Evolutionary conservation across 2,888 invertebrate species (phyloP), one percentile per base, ranked within the genome.

Genomic region (Sabatieria punctata): DNA sequence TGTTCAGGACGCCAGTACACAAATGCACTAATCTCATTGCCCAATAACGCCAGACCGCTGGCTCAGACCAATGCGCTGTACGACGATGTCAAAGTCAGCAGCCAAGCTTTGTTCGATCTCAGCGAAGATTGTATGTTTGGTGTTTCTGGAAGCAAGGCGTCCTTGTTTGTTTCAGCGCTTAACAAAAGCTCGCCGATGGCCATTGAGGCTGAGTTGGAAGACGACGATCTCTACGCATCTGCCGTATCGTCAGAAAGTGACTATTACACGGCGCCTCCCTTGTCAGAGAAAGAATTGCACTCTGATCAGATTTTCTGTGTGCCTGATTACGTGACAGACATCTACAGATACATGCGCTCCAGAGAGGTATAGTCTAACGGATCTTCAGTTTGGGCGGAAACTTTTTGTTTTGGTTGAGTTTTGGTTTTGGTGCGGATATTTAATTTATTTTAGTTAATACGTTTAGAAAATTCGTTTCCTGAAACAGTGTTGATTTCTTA

Each of bases 341-440:
- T 53, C 44, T 52, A 49, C 27, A 25, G 46, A 30, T 59, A 57
- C 35, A 52, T 56, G 54, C 27, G 48, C 4, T 21, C 38, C 18
- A 51, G 53, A 1, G 54, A 57, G 38, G 51, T 43, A 38, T 8
- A 38, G 22, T 6, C 11, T 21, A 38, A n/a, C n/a, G 19, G 11
- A 11, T 8, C n/a, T n/a, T n/a, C n/a, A n/a, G n/a, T n/a, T n/a
- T n/a, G n/a, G n/a, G n/a, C n/a, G n/a, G n/a, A n/a, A n/a, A n/a
- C n/a, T n/a, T n/a, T n/a, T n/a, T n/a, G n/a, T n/a, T n/a, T 8
- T 23, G 41, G 8, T 19, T 19, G n/a, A 38, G 11, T 38, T 38
- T 11, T 15, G n/a, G 11, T 18, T 11, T 13, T 11, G 22, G 11
- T 22, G 8, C 26, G 11, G 18, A 41, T 6, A 11, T 11, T 41